phyloP scores from a whole-genome alignment of 2,797 vertebrate genomes.

The Loriculus beryllinus region DNA sequence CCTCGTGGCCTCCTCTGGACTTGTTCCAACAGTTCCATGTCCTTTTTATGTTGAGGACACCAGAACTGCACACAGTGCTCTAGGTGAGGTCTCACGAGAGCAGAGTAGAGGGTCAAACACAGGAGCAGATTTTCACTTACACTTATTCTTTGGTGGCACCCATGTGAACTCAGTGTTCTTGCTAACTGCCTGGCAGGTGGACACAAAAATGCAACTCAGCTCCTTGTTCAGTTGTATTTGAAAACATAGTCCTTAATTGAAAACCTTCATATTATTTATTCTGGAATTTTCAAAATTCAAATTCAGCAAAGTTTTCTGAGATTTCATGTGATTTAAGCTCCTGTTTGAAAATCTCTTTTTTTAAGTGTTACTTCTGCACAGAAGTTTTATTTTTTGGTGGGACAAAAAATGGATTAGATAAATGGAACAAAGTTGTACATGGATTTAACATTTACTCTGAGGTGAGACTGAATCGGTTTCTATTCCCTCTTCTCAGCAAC shows the following conservation, averaged over 20 bases:
- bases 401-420: not conserved
- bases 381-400: not conserved
- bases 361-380: not conserved
- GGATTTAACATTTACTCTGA: not conserved
- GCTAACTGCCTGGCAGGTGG: not conserved
- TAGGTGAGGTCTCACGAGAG: no score
- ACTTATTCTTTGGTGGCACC: not conserved
- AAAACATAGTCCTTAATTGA: not conserved
- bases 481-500: not conserved
- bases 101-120: no score
- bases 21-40: no score
- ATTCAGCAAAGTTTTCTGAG: not conserved
- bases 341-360: not conserved
- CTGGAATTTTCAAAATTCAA: not conserved
- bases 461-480: not conserved
- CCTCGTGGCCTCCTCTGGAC: no score
- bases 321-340: not conserved
- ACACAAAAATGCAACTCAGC: not conserved
- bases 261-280: not conserved
- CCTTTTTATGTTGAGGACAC: no score
- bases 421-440: not conserved
- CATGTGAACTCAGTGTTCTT: not conserved
- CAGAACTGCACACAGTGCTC: no score
- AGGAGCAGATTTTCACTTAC: not conserved
- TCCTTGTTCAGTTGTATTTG: not conserved